Conservation (phyloP, 2,113 vertebrate genomes). For the Thamnophis sirtalis region DNA sequence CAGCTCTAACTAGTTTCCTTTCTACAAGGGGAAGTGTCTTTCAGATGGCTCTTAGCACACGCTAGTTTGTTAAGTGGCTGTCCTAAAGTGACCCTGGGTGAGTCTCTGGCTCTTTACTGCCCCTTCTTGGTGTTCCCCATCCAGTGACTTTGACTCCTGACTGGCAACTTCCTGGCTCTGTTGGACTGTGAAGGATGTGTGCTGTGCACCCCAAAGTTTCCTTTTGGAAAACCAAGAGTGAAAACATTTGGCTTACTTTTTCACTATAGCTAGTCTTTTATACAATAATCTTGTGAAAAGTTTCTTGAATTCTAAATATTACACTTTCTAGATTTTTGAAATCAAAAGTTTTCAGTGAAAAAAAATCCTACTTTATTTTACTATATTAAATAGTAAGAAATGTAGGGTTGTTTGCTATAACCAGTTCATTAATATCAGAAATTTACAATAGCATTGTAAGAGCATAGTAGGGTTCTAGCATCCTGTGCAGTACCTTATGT, state of each 20-base stretch:
- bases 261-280: constrained; percentile 99
- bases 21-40: constrained; percentile 58
- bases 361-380: constrained; percentile 99
- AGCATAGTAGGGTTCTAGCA: constrained; percentile 86
- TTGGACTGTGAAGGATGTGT: constrained; percentile 86
- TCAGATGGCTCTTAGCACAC: constrained; percentile 66
- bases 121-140: constrained; percentile 89
- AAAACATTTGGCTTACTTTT: constrained; percentile 99
- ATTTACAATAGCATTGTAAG: constrained; percentile 90
- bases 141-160: constrained; percentile 78
- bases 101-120: constrained; percentile 89
- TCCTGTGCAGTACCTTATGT: constrained; percentile 83
- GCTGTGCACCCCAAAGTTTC: constrained; percentile 94
- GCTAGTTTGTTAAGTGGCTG: neutral
- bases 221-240: constrained; percentile 90
- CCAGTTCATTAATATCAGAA: constrained; percentile 92
- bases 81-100: constrained; percentile 16
- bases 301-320: constrained; percentile 99
- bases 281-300: constrained; percentile 99
- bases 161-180: constrained; percentile 78
- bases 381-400: constrained; percentile 99
- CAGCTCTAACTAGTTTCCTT: constrained; percentile 59
- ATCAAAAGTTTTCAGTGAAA: constrained; percentile 99
- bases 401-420: constrained; percentile 98
- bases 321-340: constrained; percentile 99